Percentiles rank a stretch among this genome's conserved stretches.
Evolutionary conservation across 1,140 invertebrate species (phyloP).

Genomic region (Alviniconcha marisindica): DNA sequence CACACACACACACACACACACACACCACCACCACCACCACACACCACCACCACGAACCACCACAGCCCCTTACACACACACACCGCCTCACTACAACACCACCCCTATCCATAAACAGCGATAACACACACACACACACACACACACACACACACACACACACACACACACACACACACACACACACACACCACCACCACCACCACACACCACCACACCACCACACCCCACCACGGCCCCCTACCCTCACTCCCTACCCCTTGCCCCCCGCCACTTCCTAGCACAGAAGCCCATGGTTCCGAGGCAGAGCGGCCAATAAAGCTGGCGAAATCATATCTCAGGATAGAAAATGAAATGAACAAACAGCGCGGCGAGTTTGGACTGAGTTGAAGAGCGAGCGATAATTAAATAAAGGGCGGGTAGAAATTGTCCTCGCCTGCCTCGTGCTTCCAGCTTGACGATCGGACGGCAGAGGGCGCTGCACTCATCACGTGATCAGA

Average conservation of each 20-base stretch:
- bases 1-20: too few species aligned
- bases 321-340: constrained; percentile 46
- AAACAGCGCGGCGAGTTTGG: constrained; percentile 43
- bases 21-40: too few species aligned
- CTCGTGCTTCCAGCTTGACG: neutral
- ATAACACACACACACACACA: neutral
- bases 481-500: constrained; percentile 17
- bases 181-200: neutral
- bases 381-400: constrained; percentile 34
- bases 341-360: constrained; percentile 47
- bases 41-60: too few species aligned
- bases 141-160: neutral
- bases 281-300: constrained; percentile 1
- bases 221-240: neutral
- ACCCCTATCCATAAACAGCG: too few species aligned
- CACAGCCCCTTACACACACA: too few species aligned
- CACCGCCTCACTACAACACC: too few species aligned
- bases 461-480: too few species aligned
- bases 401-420: constrained; percentile 45
- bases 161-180: neutral
- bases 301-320: constrained; percentile 36
- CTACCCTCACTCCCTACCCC: neutral
- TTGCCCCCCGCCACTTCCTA: neutral
- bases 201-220: neutral
- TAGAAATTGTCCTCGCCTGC: constrained; percentile 32